Base-by-base conservation (phyloP, 2,888 invertebrate species). In the Abrostola triplasia region DNA sequence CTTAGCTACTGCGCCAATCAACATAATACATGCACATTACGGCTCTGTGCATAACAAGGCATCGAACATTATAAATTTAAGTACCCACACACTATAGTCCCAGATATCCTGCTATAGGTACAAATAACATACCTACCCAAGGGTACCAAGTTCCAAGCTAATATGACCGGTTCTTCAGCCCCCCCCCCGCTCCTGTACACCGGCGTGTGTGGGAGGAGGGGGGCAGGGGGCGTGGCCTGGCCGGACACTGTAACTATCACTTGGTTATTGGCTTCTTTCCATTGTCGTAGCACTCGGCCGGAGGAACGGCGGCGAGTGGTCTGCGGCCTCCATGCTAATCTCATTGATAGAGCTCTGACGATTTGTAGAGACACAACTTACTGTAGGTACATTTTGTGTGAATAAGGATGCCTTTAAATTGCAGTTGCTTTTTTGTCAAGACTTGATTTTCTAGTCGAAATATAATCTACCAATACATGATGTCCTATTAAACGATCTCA, bases 161-260 rank as follows among this genome's bases (percentile, higher is more conserved):
- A 77, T 62, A 60, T 74, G 66, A 74, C 68, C 70, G 50, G 63
- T 64, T 35, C 36, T n/a, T 38, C 37, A 24, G 24, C 58, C 64
- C 69, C 58, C 59, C 61, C 7, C 36, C 47, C 64, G 47, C 67
- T 61, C 37, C 49, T 38, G 24, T 44, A 58, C 66, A 10, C 44
- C 58, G 57, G 58, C 69, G 56, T 47, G 53, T 51, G 50, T 36
- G 35, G 24, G 12, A 37, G 61, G 69, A 69, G 68, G 68, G 57
- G 70, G 49, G 50, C 55, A 66, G 64, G 75, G 71, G 79, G 77
- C 77, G 76, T 76, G 77, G 68, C 63, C 66, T 58, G 56, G 38
- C 76, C 61, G 81, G 76, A 75, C 81, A 81, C 74, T 72, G 82
- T 78, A 72, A 74, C 84, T 66, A 77, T 67, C 77, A 84, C 81